These are phyloP conservation scores for Hydrozoanthus tunicans DNA, from an alignment of 64 coral and sea anemone genomes.

Conservation along the genomic window DNA sequence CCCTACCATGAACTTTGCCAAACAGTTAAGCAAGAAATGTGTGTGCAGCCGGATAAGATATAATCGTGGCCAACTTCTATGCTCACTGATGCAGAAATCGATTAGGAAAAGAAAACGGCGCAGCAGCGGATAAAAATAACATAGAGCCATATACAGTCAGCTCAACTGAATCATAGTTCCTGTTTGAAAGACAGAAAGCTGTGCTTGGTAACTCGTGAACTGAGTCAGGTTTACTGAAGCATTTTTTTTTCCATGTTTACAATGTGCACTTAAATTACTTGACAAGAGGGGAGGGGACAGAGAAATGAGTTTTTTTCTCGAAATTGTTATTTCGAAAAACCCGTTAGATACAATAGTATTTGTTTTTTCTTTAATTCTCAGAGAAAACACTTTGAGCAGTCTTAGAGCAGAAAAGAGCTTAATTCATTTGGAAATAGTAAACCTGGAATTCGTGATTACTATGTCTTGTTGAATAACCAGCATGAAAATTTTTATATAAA, in stretches of 20 bases:
- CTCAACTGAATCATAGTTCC: conserved; percentile 9
- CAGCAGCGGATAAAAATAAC: not conserved
- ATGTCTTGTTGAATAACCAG: no score
- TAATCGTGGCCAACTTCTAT: not conserved
- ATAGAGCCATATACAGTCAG: conserved; percentile 1
- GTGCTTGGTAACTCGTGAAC: not conserved
- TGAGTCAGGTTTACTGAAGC: no score
- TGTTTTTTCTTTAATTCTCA: no score
- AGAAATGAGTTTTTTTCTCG: no score
- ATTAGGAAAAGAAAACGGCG: not conserved
- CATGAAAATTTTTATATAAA: no score
- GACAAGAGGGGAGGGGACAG: no score
- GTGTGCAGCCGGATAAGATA: conserved; percentile 10
- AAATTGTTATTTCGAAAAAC: no score
- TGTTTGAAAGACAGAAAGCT: conserved; percentile 2
- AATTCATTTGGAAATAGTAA: no score
- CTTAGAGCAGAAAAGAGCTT: no score
- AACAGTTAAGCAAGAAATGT: conserved; percentile 35
- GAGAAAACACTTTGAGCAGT: no score
- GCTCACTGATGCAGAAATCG: conserved; percentile 16
- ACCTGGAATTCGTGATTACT: no score
- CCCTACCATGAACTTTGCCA: conserved; percentile 11
- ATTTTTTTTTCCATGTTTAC: not conserved
- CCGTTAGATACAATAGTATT: no score
- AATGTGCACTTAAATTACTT: not conserved